phyloP scores from a whole-genome alignment of 1,140 invertebrate species.

The Drosophila gunungcola region DNA sequence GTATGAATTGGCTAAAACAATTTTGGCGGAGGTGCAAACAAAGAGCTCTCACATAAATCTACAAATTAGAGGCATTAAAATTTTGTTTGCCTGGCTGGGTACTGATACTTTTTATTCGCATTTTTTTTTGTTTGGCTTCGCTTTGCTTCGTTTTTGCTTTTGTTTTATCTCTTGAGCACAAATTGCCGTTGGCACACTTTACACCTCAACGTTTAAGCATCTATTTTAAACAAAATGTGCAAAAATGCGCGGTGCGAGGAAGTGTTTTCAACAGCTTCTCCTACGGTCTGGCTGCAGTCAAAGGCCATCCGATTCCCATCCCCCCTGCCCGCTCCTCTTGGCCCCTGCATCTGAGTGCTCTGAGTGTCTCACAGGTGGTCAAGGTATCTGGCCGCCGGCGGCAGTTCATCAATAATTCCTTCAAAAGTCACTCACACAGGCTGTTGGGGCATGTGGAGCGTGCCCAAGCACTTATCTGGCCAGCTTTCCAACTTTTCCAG shows the following conservation, averaged over 20 bases:
- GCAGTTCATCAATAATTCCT: constrained; percentile 56
- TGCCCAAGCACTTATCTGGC: constrained; percentile 50
- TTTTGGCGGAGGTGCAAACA: constrained; percentile 48
- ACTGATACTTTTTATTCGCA: constrained; percentile 29
- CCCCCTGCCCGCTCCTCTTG: background rate
- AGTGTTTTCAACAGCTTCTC: constrained; percentile 67
- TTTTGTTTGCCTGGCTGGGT: constrained; percentile 15
- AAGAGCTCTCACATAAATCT: constrained; percentile 63
- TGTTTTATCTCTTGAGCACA: constrained; percentile 45
- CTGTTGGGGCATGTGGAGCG: constrained; percentile 44
- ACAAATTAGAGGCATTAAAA: constrained; percentile 71
- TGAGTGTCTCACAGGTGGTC: constrained; percentile 46
- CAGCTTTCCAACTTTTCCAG: constrained; percentile 8
- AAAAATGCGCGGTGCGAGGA: constrained; percentile 63
- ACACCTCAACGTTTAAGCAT: constrained; percentile 58
- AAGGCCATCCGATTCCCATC: constrained; percentile 29
- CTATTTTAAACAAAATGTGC: constrained; percentile 60
- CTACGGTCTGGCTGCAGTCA: constrained; percentile 24
- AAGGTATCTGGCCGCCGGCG: constrained; percentile 34
- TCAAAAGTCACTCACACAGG: constrained; percentile 38
- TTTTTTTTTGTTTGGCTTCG: constrained; percentile 13
- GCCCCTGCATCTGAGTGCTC: background rate
- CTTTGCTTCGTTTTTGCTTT: constrained; percentile 32
- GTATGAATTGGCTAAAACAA: constrained; percentile 44
- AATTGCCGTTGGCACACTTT: constrained; percentile 76